Conservation (phyloP, 2,888 invertebrate genomes). For the Drosophila recens region DNA sequence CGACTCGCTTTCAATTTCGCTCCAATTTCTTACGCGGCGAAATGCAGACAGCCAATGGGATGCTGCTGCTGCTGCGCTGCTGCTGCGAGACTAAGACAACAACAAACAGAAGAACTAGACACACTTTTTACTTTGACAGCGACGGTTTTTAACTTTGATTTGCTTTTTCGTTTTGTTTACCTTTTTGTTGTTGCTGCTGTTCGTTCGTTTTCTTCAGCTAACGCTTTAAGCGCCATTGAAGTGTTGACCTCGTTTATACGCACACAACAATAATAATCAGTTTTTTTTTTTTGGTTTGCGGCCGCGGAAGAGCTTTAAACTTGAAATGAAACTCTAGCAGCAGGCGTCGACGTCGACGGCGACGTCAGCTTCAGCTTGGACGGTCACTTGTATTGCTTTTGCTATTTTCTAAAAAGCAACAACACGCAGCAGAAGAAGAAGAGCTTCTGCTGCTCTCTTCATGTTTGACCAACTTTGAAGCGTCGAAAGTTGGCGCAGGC, state of each 20-base stretch:
- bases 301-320: constrained; percentile 79
- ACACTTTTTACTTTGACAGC: constrained; percentile 42
- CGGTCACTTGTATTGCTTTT: constrained; percentile 49
- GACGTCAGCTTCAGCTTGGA: not conserved
- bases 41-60: constrained; percentile 4
- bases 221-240: constrained; percentile 69
- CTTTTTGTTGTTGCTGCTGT: constrained; percentile 38
- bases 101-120: constrained; percentile 23
- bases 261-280: constrained; percentile 50
- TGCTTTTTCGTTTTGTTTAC: constrained; percentile 60
- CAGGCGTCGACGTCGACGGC: constrained; percentile 20
- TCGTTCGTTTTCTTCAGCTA: constrained; percentile 33
- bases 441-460: constrained; percentile 31
- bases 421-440: constrained; percentile 30
- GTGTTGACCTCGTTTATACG: constrained; percentile 77
- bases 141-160: constrained; percentile 51
- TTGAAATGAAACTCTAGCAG: constrained; percentile 74
- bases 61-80: not conserved
- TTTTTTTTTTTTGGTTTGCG: constrained; percentile 53
- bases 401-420: constrained; percentile 73
- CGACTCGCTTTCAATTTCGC: constrained; percentile 61
- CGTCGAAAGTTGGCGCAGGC: constrained; percentile 57
- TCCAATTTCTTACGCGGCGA: constrained; percentile 22
- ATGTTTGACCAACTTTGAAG: constrained; percentile 75
- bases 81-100: not conserved